Evolutionary conservation across 2,113 vertebrate genomes (phyloP), one percentile per base, ranked within the genome.

Genomic region (Trogon surrucura): DNA sequence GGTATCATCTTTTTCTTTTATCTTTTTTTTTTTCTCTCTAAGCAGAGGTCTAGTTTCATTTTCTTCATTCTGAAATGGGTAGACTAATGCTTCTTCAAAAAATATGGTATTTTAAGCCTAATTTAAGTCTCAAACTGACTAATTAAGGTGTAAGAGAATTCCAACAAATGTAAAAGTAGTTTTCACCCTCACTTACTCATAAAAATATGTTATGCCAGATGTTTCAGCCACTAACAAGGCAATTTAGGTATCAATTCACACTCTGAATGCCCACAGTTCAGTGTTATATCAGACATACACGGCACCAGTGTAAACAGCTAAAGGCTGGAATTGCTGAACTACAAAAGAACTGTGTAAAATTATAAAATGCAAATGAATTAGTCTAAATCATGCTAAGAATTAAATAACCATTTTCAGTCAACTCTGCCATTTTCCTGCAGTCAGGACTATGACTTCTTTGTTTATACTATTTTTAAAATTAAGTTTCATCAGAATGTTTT

Each of bases 161-260:
- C 66, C 85, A 94, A 78, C 19, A 91, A 94, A 91, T 15, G 56
- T 69, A 89, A 88, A 94, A 94, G 34, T 41, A 67, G 41, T 80
- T 80, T 54, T 36, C 29, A 36, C 29, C 41, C 64, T 62, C 18
- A 54, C 8, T 77, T 74, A 94, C 60, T 65, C 7, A 6, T 38
- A 61, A 91, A 91, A 80, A 51, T 48, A 32, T 71, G 23, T 54
- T 88, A n/a, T 44, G 51, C 50, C 90, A 95, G 80, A 89, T 95
- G 87, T 83, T 75, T 90, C 45, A 11, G 22, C 20, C 29, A 57
- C 58, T 95, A 91, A 77, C 44, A 91, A 79, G 70, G 53, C 26
- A 92, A 74, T 93, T 96, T 58, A 94, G 83, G 69, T 19, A 72
- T 51, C 3, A 0, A 13, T 74, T 36, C 50, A 38, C 27, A 51